phyloP scores from a whole-genome alignment of 2,888 invertebrate genomes.

The Morpho helenor region DNA sequence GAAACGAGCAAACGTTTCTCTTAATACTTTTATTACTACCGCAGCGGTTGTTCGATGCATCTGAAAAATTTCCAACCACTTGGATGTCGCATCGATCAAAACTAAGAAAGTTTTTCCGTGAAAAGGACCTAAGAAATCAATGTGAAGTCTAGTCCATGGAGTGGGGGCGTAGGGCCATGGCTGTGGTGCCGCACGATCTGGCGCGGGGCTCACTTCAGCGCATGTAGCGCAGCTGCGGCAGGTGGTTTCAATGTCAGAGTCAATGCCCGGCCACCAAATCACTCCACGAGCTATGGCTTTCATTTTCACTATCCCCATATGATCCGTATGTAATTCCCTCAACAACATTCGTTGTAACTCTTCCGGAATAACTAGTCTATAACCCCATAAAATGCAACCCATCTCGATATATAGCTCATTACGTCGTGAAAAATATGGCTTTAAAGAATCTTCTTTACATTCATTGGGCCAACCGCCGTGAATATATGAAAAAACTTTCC shows the following conservation, averaged over 20 bases:
- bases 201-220: slow-evolving; percentile 10
- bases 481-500: slow-evolving; percentile 3
- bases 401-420: slow-evolving; percentile 21
- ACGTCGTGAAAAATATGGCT: slow-evolving; percentile 8
- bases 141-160: slow-evolving; percentile 14
- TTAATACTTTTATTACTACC: slow-evolving; percentile 19
- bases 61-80: slow-evolving; percentile 29
- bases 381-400: slow-evolving; percentile 25
- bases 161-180: slow-evolving; percentile 25
- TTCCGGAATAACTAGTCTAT: slow-evolving; percentile 23
- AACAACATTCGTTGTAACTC: slow-evolving; percentile 14
- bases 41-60: slow-evolving; percentile 22
- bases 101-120: slow-evolving; percentile 26
- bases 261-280: slow-evolving; percentile 19
- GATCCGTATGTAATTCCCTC: slow-evolving; percentile 15
- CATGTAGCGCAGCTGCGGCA: slow-evolving; percentile 20
- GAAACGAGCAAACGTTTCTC: slow-evolving; percentile 28
- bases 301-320: slow-evolving; percentile 27
- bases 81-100: slow-evolving; percentile 27
- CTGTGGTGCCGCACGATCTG: slow-evolving; percentile 22
- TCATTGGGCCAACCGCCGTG: slow-evolving; percentile 12
- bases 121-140: neutral
- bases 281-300: slow-evolving; percentile 23
- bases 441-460: neutral
- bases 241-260: slow-evolving; percentile 7